Evolutionary conservation across 2,797 vertebrate genomes (phyloP).

Genomic region (Chelonia mydas): DNA sequence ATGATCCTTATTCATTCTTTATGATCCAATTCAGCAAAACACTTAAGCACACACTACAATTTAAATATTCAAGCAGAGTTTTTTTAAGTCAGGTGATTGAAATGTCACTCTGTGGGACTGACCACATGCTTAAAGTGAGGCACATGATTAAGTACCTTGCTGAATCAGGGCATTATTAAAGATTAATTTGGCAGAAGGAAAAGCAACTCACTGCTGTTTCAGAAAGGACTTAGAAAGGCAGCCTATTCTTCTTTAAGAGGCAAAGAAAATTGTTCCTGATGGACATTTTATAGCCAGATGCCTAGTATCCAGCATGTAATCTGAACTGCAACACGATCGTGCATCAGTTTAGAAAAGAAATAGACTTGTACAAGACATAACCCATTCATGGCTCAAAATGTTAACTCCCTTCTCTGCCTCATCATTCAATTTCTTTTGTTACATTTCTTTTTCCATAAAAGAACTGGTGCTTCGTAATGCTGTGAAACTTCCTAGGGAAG

Average conservation of each 20-base stretch:
- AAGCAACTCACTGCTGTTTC: neutral
- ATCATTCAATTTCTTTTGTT: neutral
- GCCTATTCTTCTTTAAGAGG: neutral
- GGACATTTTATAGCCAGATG: neutral
- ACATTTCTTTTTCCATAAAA: neutral
- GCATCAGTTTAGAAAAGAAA: neutral
- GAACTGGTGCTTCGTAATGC: neutral
- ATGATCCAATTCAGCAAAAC: neutral
- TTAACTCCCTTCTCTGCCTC: neutral
- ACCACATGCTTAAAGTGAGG: neutral
- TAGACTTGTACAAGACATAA: neutral
- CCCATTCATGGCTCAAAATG: neutral
- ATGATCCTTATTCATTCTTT: neutral
- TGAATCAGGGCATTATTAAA: neutral
- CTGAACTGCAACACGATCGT: neutral
- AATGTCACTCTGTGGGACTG: neutral
- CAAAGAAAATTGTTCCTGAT: slow-evolving; percentile 8
- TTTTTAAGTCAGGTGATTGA: neutral
- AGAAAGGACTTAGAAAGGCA: neutral
- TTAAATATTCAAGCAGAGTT: neutral
- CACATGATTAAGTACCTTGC: neutral
- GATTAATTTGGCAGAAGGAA: neutral
- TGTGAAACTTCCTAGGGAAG: neutral
- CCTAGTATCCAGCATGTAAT: neutral
- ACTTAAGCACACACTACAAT: neutral